Conservation (phyloP, 2,797 vertebrate genomes). For the Phalanger gymnotis region DNA sequence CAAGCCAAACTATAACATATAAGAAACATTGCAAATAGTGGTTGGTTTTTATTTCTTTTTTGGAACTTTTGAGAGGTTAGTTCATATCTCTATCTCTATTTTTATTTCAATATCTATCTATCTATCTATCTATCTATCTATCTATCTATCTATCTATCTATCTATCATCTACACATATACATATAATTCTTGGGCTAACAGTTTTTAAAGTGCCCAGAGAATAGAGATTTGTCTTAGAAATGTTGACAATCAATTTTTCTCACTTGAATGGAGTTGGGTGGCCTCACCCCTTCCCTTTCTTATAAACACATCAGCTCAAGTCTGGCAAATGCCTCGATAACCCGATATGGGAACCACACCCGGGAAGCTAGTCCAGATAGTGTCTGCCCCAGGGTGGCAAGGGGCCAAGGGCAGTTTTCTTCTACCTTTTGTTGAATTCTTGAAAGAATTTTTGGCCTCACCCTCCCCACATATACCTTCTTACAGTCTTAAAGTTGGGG, state of each 20-base stretch:
- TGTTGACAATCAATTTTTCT: slow-evolving; percentile 47
- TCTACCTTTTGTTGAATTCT: background rate
- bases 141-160: no score
- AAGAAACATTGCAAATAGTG: background rate
- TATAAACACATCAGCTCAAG: slow-evolving; percentile 43
- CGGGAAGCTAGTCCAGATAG: background rate
- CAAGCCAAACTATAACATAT: background rate
- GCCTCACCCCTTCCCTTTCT: slow-evolving; percentile 35
- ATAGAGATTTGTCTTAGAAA: slow-evolving; percentile 57
- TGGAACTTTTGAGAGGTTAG: background rate
- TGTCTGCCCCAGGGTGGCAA: background rate
- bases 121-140: no score
- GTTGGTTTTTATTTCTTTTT: background rate
- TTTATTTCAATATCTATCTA: no score
- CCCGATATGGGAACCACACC: slow-evolving; percentile 7
- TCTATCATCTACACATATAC: background rate
- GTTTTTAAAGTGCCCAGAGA: slow-evolving; percentile 37
- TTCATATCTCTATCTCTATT: no score
- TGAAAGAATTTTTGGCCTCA: background rate
- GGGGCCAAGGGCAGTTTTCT: background rate
- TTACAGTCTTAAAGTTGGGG: background rate
- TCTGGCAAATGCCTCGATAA: background rate
- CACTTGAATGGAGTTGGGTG: slow-evolving; percentile 2
- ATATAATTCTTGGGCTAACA: background rate
- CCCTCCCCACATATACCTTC: background rate